Percentiles rank a stretch among this genome's conserved stretches.
Conservation (phyloP, 2,888 invertebrate genomes). For the Pyrocoelia pectoralis region DNA sequence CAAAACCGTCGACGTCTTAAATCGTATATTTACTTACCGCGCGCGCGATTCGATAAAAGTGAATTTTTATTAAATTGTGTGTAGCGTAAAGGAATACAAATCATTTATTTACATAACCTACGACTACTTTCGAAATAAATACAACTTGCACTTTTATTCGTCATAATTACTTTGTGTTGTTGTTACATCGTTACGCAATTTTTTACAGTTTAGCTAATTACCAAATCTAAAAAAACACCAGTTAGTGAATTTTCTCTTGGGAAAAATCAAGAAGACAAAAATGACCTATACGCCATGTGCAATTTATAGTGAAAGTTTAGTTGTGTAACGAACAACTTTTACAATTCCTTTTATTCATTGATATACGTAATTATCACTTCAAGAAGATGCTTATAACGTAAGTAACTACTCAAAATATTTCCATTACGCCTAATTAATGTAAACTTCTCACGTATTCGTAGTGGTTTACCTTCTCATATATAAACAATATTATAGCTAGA, state of each 20-base stretch:
- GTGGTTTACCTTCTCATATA: slow-evolving; percentile 1
- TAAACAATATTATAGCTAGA: not conserved
- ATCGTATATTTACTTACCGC: slow-evolving; percentile 8
- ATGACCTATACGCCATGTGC: slow-evolving; percentile 24
- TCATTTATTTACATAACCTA: slow-evolving; percentile 27
- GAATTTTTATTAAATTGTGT: slow-evolving; percentile 10
- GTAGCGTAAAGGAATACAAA: not conserved
- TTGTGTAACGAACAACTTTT: slow-evolving; percentile 38
- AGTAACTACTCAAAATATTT: slow-evolving; percentile 14
- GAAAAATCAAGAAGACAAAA: slow-evolving; percentile 9
- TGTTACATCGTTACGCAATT: not conserved
- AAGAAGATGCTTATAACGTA: slow-evolving; percentile 36
- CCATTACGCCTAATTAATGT: not conserved
- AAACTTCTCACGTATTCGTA: not conserved
- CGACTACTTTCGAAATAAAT: slow-evolving; percentile 28
- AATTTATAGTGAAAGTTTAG: slow-evolving; percentile 39
- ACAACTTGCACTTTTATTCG: not conserved
- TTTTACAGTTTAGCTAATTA: not conserved
- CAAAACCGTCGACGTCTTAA: slow-evolving; percentile 26
- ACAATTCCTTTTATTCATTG: slow-evolving; percentile 38
- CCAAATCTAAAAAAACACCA: not conserved
- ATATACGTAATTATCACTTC: slow-evolving; percentile 22
- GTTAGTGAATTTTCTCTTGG: slow-evolving; percentile 4
- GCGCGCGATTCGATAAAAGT: slow-evolving; percentile 17
- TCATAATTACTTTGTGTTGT: too few relatives aligned